Base-by-base conservation (phyloP, 2,113 vertebrate genomes). In the Chlamydotis undulata region DNA sequence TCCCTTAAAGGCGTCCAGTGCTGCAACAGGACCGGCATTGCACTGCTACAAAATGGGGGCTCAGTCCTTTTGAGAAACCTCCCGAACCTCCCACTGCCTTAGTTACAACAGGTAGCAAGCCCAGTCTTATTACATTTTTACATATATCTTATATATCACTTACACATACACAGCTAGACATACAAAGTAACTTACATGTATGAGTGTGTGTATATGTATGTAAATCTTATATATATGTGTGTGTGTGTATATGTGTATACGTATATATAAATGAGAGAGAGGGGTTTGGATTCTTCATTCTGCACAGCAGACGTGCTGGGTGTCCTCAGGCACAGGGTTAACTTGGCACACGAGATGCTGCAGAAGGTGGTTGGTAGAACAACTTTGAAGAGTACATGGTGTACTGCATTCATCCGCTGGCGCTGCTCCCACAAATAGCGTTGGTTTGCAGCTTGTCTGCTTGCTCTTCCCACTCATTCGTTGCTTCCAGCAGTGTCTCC, bases 391-490 rank as follows among this genome's bases (percentile, higher is more conserved):
- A 84, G 92, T 92, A 96, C 94, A 85, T 15, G 71, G 52, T 76
- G 96, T 96, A 57, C 94, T 63, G 89, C 65, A 9, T 61, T 75
- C 81, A 78, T 88, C 92, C 21, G 4, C 79, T 91, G 91, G 89
- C 96, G 37, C 90, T 39, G 83, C 88, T 92, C 96, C 95, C 86
- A 26, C 94, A 77, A 90, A 83, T 43, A 60, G 89, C 92, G 75
- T 64, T 6, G 14, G 75, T 95, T 84, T 96, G 94, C 95, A 93
- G 95, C 85, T 84, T 95, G 87, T 82, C 96, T 96, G 93, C 37
- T 94, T 89, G 84, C 50, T 96, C 91, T 94, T 93, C 95, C 93
- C 94, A 93, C 95, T 96, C 95, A 71, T 95, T 97, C 81, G 68
- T 43, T 73, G 89, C 84, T 97, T 90, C 90, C 89, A 96, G 89